phyloP scores from a whole-genome alignment of 1,140 invertebrate species.

The Coelopa frigida region DNA sequence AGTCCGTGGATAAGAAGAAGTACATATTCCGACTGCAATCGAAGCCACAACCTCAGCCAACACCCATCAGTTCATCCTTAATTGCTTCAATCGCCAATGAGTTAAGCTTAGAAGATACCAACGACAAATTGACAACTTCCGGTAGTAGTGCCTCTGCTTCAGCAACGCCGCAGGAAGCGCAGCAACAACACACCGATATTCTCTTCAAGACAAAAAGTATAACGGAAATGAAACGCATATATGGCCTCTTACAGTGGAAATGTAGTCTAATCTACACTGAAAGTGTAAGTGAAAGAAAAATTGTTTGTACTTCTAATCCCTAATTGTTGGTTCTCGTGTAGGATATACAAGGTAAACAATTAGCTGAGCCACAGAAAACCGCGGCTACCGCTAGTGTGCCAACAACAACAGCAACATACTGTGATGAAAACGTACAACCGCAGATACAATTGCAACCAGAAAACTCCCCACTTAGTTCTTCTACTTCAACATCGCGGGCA shows the following conservation, averaged over 20 bases:
- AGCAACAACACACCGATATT: conserved; percentile 35
- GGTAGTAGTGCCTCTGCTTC: conserved; percentile 24
- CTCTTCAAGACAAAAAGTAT: conserved; percentile 40
- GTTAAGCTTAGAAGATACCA: conserved; percentile 32
- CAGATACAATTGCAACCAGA: conserved; percentile 21
- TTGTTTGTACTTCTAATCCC: background rate
- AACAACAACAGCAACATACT: conserved; percentile 28
- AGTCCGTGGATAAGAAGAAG: conserved; percentile 41
- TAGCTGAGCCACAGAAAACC: conserved; percentile 54
- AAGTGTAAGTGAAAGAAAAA: conserved; percentile 18
- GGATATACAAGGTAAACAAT: conserved; percentile 45
- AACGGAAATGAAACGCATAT: conserved; percentile 39
- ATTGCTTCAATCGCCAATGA: conserved; percentile 36
- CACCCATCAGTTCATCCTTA: no score
- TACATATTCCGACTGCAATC: conserved; percentile 42
- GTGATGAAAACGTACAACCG: conserved; percentile 34
- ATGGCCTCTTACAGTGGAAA: conserved; percentile 39
- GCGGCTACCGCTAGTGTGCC: conserved; percentile 45
- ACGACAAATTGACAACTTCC: conserved; percentile 29
- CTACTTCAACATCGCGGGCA: conserved; percentile 30
- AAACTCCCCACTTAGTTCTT: conserved; percentile 34
- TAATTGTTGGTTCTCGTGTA: background rate
- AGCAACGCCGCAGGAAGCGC: conserved; percentile 13
- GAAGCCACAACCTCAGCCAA: no score
- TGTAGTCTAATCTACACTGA: conserved; percentile 39